Percentiles rank a stretch among this genome's conserved stretches.
Evolutionary conservation across 2,797 vertebrate species (phyloP).

Genomic region (Sebastes dallii): DNA sequence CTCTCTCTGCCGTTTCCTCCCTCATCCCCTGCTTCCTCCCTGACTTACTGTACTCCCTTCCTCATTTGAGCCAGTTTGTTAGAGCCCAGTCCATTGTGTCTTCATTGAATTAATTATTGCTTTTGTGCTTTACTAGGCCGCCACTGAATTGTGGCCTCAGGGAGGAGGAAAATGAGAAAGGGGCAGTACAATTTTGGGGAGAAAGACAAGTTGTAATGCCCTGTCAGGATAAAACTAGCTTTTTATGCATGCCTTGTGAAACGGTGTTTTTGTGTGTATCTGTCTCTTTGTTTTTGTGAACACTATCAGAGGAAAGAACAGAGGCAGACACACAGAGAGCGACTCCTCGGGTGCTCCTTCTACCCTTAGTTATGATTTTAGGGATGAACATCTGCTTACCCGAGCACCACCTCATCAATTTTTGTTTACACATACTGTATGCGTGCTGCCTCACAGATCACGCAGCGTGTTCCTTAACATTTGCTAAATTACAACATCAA

Average conservation of each 20-base stretch:
- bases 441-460: conserved; percentile 25
- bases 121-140: conserved; percentile 15
- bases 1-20: neutral
- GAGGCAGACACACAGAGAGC: neutral
- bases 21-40: neutral
- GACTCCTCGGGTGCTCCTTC: conserved; percentile 1
- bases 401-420: conserved; percentile 26
- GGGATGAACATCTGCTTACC: conserved; percentile 50
- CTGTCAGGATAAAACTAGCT: conserved; percentile 19
- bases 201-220: conserved; percentile 22
- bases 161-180: neutral
- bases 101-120: conserved; percentile 46
- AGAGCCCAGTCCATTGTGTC: conserved; percentile 18
- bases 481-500: conserved; percentile 14
- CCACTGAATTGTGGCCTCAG: conserved; percentile 4
- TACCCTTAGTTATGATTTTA: conserved; percentile 15
- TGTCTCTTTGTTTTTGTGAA: conserved; percentile 20
- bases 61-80: conserved; percentile 1
- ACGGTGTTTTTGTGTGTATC: neutral
- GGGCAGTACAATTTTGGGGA: neutral
- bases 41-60: conserved; percentile 6
- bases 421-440: conserved; percentile 29
- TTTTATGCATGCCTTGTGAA: conserved; percentile 30
- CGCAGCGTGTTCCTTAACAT: conserved; percentile 4
- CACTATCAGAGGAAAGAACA: conserved; percentile 14